Conservation (phyloP, 2,888 invertebrate species). For the Drosophila siamana region DNA sequence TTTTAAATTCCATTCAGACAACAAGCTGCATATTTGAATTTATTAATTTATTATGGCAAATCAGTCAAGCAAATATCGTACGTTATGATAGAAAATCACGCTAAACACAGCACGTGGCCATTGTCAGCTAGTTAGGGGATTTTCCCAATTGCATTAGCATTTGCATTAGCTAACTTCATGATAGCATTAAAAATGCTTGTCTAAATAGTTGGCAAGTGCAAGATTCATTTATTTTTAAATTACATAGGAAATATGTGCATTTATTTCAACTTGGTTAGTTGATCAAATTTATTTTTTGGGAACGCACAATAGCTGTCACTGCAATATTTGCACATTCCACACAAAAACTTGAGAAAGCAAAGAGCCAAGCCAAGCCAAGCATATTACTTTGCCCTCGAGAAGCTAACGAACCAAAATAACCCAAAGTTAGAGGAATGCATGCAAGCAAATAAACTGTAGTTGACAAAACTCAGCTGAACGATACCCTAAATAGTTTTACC, state of each 20-base stretch:
- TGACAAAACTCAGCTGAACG: not conserved
- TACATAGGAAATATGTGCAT: not conserved
- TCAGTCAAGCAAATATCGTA: constrained; percentile 17
- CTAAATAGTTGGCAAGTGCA: too few relatives aligned
- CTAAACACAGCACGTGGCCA: not conserved
- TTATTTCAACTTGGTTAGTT: not conserved
- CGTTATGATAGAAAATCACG: constrained; percentile 14
- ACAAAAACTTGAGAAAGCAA: constrained; percentile 35
- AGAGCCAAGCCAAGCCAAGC: constrained; percentile 45
- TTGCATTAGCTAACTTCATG: not conserved
- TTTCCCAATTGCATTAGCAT: not conserved
- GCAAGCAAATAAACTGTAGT: constrained; percentile 1
- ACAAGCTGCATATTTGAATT: constrained; percentile 27
- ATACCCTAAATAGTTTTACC: not conserved
- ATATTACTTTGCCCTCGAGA: constrained; percentile 40
- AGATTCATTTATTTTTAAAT: not conserved
- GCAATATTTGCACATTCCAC: constrained; percentile 8
- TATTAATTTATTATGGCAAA: constrained; percentile 19
- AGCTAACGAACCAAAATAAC: constrained; percentile 52
- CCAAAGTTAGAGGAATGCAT: constrained; percentile 8
- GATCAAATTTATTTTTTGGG: constrained; percentile 4
- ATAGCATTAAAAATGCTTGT: too few relatives aligned
- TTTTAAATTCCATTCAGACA: constrained; percentile 11
- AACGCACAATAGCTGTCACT: not conserved
- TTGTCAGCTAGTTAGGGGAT: not conserved